Evolutionary conservation across 2,797 vertebrate genomes (phyloP).

Genomic region (Apodemus agrarius): DNA sequence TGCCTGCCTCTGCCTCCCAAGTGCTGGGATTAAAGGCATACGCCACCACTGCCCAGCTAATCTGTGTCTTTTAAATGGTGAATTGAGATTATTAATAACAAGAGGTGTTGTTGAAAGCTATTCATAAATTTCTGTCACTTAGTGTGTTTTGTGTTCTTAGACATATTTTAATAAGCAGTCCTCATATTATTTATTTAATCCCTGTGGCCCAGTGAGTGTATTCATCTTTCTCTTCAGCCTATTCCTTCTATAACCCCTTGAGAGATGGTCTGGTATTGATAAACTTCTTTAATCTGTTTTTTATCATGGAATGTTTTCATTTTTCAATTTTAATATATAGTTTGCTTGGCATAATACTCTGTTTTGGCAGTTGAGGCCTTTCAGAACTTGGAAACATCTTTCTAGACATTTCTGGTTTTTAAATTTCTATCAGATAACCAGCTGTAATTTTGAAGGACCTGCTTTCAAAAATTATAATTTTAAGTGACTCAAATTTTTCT

Average conservation of each 20-base stretch:
- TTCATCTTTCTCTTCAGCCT: neutral
- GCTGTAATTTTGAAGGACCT: neutral
- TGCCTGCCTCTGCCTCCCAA: no score
- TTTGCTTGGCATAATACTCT: neutral
- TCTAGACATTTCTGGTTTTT: neutral
- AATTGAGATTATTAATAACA: neutral
- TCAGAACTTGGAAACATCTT: neutral
- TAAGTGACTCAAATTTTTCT: neutral
- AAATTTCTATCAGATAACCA: neutral
- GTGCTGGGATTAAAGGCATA: no score
- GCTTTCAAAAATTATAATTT: no score
- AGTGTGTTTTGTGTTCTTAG: neutral
- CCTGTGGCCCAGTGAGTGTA: neutral
- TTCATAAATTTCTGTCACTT: neutral
- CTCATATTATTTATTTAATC: neutral
- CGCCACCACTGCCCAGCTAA: no score
- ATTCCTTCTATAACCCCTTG: neutral
- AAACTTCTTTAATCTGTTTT: neutral
- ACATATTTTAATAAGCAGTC: neutral
- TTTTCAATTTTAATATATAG: neutral
- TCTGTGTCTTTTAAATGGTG: neutral
- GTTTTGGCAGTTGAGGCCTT: neutral
- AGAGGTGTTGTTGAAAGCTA: neutral
- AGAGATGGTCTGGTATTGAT: neutral
- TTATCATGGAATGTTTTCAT: neutral